Conservation (phyloP, 2,888 invertebrate genomes). For the Eudasyphora cyanicolor region DNA sequence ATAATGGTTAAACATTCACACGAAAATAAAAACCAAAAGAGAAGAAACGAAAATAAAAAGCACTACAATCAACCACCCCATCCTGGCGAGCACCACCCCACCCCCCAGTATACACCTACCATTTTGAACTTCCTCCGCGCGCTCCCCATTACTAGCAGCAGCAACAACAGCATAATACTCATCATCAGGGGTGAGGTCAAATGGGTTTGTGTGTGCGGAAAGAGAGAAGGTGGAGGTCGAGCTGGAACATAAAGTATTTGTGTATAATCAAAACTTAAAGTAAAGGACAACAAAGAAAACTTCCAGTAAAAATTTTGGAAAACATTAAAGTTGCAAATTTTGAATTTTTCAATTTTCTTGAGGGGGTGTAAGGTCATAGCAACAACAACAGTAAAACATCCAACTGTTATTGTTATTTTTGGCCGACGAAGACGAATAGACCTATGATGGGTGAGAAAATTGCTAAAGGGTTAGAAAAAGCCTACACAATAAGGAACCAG, state of each 20-base stretch:
- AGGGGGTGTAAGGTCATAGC: neutral
- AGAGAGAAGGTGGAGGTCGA: conserved; percentile 65
- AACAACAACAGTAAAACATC: conserved; percentile 26
- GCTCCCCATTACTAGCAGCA: conserved; percentile 34
- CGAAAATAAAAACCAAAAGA: conserved; percentile 40
- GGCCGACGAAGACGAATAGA: conserved; percentile 66
- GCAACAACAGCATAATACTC: conserved; percentile 71
- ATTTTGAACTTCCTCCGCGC: too few species aligned
- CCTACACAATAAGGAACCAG: conserved; percentile 58
- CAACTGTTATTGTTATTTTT: too few species aligned
- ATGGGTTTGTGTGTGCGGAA: conserved; percentile 42
- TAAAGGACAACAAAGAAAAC: neutral
- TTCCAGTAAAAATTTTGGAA: neutral
- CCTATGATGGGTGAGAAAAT: conserved; percentile 68
- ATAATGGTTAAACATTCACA: conserved; percentile 55
- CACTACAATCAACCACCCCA: conserved; percentile 70
- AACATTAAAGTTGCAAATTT: neutral
- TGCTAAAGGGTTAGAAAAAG: conserved; percentile 65
- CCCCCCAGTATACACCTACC: too few species aligned
- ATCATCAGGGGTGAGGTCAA: conserved; percentile 30
- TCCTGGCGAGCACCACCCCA: conserved; percentile 70
- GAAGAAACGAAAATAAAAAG: conserved; percentile 32
- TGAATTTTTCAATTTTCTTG: conserved; percentile 15
- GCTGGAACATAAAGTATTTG: conserved; percentile 1
- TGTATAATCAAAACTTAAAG: neutral